Evolutionary conservation across 2,797 vertebrate species (phyloP).

Genomic region (Cynodonichthys magdalenae): DNA sequence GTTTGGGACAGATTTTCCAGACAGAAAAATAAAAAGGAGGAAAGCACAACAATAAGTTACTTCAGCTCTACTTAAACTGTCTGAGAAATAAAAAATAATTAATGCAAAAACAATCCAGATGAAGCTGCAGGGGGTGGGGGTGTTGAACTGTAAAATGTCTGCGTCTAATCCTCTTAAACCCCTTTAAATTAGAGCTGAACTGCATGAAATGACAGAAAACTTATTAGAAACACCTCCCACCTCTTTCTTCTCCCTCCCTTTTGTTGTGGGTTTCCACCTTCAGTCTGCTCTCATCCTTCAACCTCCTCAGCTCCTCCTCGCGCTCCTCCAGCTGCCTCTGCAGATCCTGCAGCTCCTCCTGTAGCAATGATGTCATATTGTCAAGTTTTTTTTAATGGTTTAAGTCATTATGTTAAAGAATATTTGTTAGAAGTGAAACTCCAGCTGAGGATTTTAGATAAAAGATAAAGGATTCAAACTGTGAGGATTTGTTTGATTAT

Average conservation of each 20-base stretch:
- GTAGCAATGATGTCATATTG: background rate
- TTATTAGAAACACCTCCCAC: slow-evolving; percentile 64
- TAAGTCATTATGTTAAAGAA: too few species aligned
- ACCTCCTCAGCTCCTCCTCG: slow-evolving; percentile 84
- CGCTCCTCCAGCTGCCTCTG: slow-evolving; percentile 88
- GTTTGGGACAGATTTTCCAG: slow-evolving; percentile 42
- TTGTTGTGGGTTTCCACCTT: slow-evolving; percentile 62
- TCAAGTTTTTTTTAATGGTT: too few species aligned
- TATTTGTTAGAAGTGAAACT: too few species aligned
- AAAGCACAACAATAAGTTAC: slow-evolving; percentile 10
- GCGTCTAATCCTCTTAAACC: slow-evolving; percentile 47
- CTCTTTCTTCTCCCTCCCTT: slow-evolving; percentile 82
- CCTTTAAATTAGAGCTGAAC: slow-evolving; percentile 24
- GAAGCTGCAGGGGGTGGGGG: background rate
- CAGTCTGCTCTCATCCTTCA: slow-evolving; percentile 81
- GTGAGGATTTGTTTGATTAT: too few species aligned
- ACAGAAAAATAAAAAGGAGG: slow-evolving; percentile 32
- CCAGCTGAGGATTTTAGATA: too few species aligned
- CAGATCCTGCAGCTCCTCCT: slow-evolving; percentile 90
- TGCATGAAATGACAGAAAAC: slow-evolving; percentile 17
- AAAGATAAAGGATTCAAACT: too few species aligned
- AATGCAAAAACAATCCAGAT: slow-evolving; percentile 27
- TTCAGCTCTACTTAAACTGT: background rate
- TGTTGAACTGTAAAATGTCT: slow-evolving; percentile 44
- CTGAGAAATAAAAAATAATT: slow-evolving; percentile 31